Evolutionary conservation across 2,888 invertebrate genomes (phyloP), one percentile per base, ranked within the genome.

Genomic region (Meandrusa payeni): DNA sequence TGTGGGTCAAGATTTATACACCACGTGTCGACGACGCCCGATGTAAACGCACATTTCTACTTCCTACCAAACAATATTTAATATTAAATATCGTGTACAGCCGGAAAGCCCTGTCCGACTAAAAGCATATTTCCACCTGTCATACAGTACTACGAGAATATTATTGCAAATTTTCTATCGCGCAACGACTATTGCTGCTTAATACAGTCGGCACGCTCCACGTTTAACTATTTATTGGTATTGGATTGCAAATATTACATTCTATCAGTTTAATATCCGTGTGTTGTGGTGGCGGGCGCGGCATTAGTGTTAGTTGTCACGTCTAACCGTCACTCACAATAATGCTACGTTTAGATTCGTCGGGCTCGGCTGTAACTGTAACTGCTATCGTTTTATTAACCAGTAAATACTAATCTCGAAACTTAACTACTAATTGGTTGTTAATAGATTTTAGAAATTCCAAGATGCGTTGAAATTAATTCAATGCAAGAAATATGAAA

Each of bases 51-150:
- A n/a, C 17, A 11, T 40, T 41, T 6, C 34, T 15, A 17, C 29
- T 42, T 42, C 42, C 42, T 36, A 7, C 4, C 17, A 23, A 24
- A 36, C 22, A 36, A 24, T 29, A 42, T 42, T 42, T 17, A 31
- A 36, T 42, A 41, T 41, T 41, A 23, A 34, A 41, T 29, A 36
- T 19, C 36, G 23, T 23, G 34, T n/a, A 31, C 41, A 36, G 42
- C n/a, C n/a, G n/a, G 42, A 42, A 42, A 42, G 29, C 36, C 36
- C 20, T 29, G 42, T 42, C 42, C 36, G 24, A 12, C 36, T 42
- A 42, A 42, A 42, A 42, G 42, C 42, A 36, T 29, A 36, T 42
- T 29, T 42, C 36, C 42, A 42, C 42, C 42, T 42, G 42, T 42
- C 42, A 42, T 29, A 36, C 17, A 15, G 23, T 17, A 24, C 29